Evolutionary conservation across 2,113 vertebrate genomes (phyloP), one percentile per base, ranked within the genome.

Genomic region (Pterophyllum scalare): DNA sequence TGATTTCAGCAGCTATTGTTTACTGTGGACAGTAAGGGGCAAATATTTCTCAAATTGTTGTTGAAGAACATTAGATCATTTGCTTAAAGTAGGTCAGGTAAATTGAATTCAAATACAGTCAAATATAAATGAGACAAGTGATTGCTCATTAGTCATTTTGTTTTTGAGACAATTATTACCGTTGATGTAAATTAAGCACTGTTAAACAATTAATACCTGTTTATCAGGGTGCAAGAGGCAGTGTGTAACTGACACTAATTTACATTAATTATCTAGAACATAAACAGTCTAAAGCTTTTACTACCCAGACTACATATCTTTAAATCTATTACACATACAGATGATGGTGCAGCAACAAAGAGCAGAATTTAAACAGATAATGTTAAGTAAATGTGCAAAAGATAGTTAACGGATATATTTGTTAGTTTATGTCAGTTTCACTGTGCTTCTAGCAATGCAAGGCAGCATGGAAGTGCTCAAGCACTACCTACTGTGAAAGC

Each of bases 201-300:
- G 56, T 65, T 49, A 40, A 26, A 64, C 85, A 26, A 88, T 82
- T 83, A 75, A 58, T 77, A 84, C 58, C 26, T 78, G 60, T 88
- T 77, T 52, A 74, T 58, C 78, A 26, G 75, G 28, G 52, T 72
- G 61, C 76, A 65, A 54, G 65, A 81, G 33, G 31, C 22, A 77
- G 49, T 62, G 59, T 84, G 24, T 75, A 80, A 85, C 61, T 64
- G 57, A 38, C 59, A 52, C 11, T 85, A 60, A 88, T 87, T 82
- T 52, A 33, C 56, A 75, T 75, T 61, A 82, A 67, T 90, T 86
- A 88, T 64, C 33, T 26, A 31, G 15, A 35, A 54, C 33, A 12
- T 70, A 49, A 84, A 80, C 35, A 64, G 82, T 82, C 81, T 70
- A 64, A 77, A 64, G 76, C 59, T 79, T 59, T 82, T 58, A 14